Evolutionary conservation across 2,797 vertebrate genomes (phyloP).

Genomic region (Propithecus deckenii): DNA sequence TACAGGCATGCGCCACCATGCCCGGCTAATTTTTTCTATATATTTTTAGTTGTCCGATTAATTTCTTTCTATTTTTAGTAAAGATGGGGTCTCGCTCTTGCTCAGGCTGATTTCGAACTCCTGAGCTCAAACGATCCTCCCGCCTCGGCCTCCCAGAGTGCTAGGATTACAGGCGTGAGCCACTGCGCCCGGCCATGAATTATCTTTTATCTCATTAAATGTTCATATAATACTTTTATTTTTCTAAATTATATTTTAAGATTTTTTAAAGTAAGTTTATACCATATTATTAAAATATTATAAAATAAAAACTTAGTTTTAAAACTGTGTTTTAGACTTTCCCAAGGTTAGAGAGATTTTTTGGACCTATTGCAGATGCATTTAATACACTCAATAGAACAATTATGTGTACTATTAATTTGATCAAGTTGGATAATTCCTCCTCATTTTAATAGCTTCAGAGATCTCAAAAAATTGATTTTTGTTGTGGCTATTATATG

Average conservation of each 20-base stretch:
- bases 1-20: no score
- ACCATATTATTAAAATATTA: background rate
- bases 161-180: no score
- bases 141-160: no score
- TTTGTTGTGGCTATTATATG: background rate
- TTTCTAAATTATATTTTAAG: background rate
- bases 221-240: background rate
- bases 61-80: no score
- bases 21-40: no score
- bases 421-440: background rate
- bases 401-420: background rate
- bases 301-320: background rate
- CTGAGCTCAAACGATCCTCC: no score
- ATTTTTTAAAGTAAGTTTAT: background rate
- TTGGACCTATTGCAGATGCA: background rate
- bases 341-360: background rate
- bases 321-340: background rate
- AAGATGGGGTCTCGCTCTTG: no score
- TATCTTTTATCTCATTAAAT: background rate
- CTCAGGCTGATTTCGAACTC: no score
- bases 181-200: no score
- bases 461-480: background rate
- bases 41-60: no score
- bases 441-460: background rate
- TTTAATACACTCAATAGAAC: background rate